Base-by-base conservation (phyloP, 2,113 vertebrate genomes). In the Macheiramphus alcinus region DNA sequence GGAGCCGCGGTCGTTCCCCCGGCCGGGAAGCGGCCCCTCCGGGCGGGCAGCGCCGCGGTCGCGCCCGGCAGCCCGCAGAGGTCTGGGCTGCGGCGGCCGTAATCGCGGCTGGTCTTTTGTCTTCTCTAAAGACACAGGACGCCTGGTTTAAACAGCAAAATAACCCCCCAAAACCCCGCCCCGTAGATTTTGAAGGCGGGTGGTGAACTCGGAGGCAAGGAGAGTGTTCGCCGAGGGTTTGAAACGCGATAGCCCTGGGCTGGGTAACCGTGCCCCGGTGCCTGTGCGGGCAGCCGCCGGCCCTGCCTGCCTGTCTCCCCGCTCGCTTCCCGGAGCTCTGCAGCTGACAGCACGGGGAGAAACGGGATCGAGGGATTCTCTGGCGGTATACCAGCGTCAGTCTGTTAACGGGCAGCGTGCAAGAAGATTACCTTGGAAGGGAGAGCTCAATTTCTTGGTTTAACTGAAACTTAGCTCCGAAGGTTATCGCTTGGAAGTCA, bases 101-200 rank as follows among this genome's bases (percentile, higher is more conserved):
- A 11, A 8, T 26, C 70, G 75, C 62, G 7, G 62, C 53, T 15
- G 75, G 80, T 40, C 92, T 95, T 96, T 97, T 97, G 96, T 97
- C 59, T 91, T 5, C 17, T 14, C 0, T 14, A 7, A 29, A 38
- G 86, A 32, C 10, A 0, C 20, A 1, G 63, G n/a, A 66, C 47
- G 32, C 21, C 16, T 17, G 40, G 79, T 27, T 58, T 58, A 12
- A 34, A 55, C 22, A 29, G 5, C 42, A 19, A 19, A 16, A 13
- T 19, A 13, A 5, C 6, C 50, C 50, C 25, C 26, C 14, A 9
- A 15, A 8, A 48, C 8, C 7, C 53, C 43, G 48, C 53, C 61
- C 67, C 5, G 58, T 56, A 1, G 15, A 1, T 31, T 31, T 11
- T 3, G 59, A 32, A n/a, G 74, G 73, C 62, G 13, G 93, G 26